phyloP scores from a whole-genome alignment of 2,888 invertebrate genomes.

The Cataglyphis rosenhaueri region DNA sequence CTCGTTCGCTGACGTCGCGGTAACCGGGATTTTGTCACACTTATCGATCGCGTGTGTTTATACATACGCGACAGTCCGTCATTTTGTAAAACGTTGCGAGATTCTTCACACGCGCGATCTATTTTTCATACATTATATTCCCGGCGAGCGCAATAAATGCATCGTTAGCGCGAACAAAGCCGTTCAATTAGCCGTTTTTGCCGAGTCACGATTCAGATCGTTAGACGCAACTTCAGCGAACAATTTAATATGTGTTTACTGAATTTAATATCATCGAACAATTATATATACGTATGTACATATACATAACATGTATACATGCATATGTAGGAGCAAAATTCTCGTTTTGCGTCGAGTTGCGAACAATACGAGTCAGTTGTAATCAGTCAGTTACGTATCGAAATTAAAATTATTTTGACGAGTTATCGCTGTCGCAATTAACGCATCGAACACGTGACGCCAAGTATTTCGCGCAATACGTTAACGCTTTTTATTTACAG shows the following conservation, averaged over 20 bases:
- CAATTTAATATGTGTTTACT: slow-evolving; percentile 20
- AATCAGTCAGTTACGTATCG: slow-evolving; percentile 17
- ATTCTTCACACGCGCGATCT: slow-evolving; percentile 8
- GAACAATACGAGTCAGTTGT: neutral
- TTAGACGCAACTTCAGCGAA: slow-evolving; percentile 6
- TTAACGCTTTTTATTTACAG: neutral
- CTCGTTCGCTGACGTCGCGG: slow-evolving; percentile 7
- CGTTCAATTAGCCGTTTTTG: neutral
- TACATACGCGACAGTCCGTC: neutral
- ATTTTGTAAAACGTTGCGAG: neutral
- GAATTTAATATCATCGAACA: neutral
- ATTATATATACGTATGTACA: neutral
- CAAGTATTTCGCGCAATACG: neutral
- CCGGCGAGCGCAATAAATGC: neutral
- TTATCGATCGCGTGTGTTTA: slow-evolving; percentile 5
- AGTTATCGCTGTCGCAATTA: neutral
- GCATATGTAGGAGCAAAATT: neutral
- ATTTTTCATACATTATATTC: slow-evolving; percentile 19
- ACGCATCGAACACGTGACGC: neutral
- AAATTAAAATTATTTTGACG: slow-evolving; percentile 20
- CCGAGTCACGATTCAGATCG: neutral
- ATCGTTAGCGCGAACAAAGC: slow-evolving; percentile 23
- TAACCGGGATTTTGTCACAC: slow-evolving; percentile 26
- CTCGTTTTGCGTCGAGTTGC: neutral
- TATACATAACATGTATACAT: neutral